Base-by-base conservation (phyloP, 2,113 vertebrate genomes). In the Tragulus kanchil region DNA sequence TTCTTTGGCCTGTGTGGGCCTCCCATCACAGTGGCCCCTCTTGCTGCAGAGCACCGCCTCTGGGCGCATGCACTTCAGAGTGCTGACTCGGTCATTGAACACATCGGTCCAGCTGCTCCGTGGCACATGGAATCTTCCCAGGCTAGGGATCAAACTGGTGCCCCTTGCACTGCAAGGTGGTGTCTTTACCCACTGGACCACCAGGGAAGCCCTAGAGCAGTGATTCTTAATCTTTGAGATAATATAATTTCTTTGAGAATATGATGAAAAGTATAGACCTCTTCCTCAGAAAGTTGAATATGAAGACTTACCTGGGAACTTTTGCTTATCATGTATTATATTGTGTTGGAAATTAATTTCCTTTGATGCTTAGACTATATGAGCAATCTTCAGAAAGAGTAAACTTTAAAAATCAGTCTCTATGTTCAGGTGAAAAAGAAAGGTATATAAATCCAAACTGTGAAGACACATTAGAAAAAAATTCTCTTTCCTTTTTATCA, bases 211-310 rank as follows among this genome's bases (percentile, higher is more conserved):
- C 36, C 36, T 36, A 36, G 36, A 84, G 21, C 31, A 81, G 52
- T 93, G 54, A 8, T 81, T 88, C 75, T 61, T 93, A 71, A 82
- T 71, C 13, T 71, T 85, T 58, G 16, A 88, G 85, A 23, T 59
- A 67, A 50, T 23, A 56, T 31, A 62, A 91, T 42, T 82, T 14
- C 17, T 91, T 48, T 91, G 5, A 82, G 52, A 82, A 69, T 62
- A 52, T 73, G 45, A 62, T 82, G 58, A 73, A 73, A 54, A 83
- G 45, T 64, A 62, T 31, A 50, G 48, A 42, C 3, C 31, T 88
- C 58, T 61, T 79, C 64, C 65, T 94, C 56, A 94, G 56, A 82
- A 94, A 93, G 48, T 82, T 89, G 48, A 82, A 82, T 45, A 71
- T 82, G 17, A 83, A 89, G 77, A 45, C 73, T 6, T 64, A 36